Evolutionary conservation across 2,113 vertebrate species (phyloP).

Genomic region (Halcyon malimbica): DNA sequence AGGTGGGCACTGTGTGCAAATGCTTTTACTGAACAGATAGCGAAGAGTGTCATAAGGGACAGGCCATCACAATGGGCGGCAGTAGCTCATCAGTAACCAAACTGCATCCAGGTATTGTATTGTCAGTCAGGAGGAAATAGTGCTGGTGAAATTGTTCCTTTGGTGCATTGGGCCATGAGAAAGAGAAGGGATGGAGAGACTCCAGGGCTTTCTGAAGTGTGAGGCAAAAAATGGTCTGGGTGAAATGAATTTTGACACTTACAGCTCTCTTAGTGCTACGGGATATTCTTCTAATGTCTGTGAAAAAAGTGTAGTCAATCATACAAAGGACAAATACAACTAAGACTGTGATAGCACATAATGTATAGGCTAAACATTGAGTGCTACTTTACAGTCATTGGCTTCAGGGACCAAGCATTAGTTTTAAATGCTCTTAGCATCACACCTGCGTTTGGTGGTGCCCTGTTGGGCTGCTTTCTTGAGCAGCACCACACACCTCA

Average conservation of each 20-base stretch:
- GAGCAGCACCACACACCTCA: neutral
- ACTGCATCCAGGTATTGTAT: neutral
- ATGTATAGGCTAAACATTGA: neutral
- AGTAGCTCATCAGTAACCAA: neutral
- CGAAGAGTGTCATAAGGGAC: neutral
- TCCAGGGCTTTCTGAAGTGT: neutral
- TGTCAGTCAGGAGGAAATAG: neutral
- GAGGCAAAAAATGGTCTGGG: neutral
- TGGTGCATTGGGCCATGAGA: neutral
- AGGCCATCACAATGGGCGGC: neutral
- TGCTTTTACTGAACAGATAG: neutral
- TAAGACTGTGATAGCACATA: neutral
- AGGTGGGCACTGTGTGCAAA: slow-evolving; percentile 19
- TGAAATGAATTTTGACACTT: neutral
- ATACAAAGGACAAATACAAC: neutral
- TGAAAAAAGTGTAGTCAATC: neutral
- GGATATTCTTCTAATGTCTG: neutral
- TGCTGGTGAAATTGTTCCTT: neutral
- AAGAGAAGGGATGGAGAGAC: neutral
- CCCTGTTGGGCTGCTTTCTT: neutral
- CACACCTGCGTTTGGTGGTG: accelerated
- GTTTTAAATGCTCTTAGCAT: neutral
- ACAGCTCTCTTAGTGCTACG: neutral
- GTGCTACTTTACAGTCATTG: neutral
- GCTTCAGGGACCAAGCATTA: neutral